These are phyloP conservation scores for Indri indri DNA, from an alignment of 2,113 vertebrate genomes.

Conservation along the genomic window DNA sequence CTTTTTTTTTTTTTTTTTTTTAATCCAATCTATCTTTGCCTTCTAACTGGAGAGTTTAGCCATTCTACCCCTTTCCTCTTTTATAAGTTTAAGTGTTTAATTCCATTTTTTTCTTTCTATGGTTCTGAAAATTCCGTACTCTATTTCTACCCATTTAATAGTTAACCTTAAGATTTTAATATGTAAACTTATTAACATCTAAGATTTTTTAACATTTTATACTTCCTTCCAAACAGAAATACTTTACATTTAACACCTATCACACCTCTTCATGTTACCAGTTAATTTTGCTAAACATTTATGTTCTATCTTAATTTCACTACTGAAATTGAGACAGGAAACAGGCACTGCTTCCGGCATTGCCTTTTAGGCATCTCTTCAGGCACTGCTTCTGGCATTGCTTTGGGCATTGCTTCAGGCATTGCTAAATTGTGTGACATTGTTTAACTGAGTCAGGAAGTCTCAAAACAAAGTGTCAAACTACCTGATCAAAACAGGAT, in stretches of 20 bases:
- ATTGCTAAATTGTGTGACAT: too few relatives aligned
- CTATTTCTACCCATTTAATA: background rate
- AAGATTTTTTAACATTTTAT: constrained; percentile 1
- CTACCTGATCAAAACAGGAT: too few relatives aligned
- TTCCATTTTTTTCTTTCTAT: background rate
- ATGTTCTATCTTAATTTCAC: background rate
- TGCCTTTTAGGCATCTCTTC: too few relatives aligned
- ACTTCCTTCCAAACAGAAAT: background rate
- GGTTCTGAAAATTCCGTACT: background rate
- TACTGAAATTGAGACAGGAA: background rate
- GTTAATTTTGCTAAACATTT: constrained; percentile 19
- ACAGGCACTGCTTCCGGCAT: too few relatives aligned
- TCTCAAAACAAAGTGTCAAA: too few relatives aligned
- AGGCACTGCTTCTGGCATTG: too few relatives aligned
- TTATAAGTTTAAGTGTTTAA: background rate
- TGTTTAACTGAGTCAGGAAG: too few relatives aligned
- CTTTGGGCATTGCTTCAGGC: too few relatives aligned
- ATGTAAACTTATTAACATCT: background rate
- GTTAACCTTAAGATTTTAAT: background rate
- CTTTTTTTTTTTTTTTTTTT: background rate
- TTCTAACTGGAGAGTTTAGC: background rate
- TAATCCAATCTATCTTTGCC: background rate
- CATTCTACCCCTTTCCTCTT: background rate
- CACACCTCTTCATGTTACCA: background rate
- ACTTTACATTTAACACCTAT: background rate